Evolutionary conservation across 2,888 invertebrate species (phyloP).

Genomic region (Mimachlamys varia): DNA sequence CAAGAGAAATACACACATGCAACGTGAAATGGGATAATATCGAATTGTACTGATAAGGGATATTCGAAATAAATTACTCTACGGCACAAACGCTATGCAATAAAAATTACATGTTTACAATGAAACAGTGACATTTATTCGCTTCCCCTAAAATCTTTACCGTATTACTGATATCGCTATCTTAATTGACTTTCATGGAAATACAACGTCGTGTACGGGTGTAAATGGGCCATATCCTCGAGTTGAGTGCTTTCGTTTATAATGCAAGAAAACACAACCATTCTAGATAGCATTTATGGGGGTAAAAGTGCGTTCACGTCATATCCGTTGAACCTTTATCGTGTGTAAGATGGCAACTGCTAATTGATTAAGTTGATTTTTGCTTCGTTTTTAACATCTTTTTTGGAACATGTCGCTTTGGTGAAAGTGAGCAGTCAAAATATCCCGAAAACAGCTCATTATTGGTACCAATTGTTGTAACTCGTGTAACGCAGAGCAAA

Average conservation of each 20-base stretch:
- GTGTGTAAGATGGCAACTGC: too few relatives aligned
- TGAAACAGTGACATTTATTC: constrained; percentile 2
- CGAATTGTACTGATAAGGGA: background rate
- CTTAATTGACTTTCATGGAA: background rate
- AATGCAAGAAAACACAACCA: background rate
- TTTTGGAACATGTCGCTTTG: too few relatives aligned
- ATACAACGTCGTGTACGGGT: background rate
- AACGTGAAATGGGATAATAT: background rate
- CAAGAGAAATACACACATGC: background rate
- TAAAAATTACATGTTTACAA: background rate
- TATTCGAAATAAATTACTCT: constrained; percentile 24
- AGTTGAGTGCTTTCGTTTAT: background rate
- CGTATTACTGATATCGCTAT: constrained; percentile 1
- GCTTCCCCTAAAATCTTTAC: background rate
- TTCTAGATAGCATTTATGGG: background rate
- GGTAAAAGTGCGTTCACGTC: background rate
- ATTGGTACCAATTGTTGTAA: too few relatives aligned
- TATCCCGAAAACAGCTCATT: too few relatives aligned
- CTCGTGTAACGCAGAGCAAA: too few relatives aligned
- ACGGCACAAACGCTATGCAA: background rate
- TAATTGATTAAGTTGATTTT: too few relatives aligned
- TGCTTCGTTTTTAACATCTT: too few relatives aligned
- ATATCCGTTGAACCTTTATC: background rate
- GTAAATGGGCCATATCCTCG: background rate
- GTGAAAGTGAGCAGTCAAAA: too few relatives aligned